Conservation (phyloP, 2,113 vertebrate genomes). For the Leptobrachium leishanense region DNA sequence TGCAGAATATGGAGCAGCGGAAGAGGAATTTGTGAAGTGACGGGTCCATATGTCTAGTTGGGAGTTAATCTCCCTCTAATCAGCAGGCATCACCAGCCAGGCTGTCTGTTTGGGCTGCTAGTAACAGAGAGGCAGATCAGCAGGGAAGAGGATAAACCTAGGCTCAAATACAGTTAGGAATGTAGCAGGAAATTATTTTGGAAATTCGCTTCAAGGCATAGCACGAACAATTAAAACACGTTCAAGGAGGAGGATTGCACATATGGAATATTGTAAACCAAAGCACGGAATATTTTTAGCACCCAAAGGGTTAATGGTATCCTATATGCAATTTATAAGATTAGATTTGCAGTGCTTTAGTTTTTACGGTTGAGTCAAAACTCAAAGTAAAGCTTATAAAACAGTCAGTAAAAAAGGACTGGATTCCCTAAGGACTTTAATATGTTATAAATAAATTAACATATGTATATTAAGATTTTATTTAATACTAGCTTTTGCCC, state of each 20-base stretch:
- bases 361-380: too few species aligned
- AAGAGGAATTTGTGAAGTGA: constrained; percentile 73
- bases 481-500: too few species aligned
- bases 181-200: constrained; percentile 79
- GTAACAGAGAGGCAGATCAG: constrained; percentile 78
- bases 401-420: too few species aligned
- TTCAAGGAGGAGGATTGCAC: neutral
- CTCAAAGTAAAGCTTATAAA: too few species aligned
- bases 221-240: constrained; percentile 59
- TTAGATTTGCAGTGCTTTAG: too few species aligned
- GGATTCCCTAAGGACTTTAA: too few species aligned
- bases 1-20: constrained; percentile 54
- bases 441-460: too few species aligned
- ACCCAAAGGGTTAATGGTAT: neutral
- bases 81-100: constrained; percentile 75
- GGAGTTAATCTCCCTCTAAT: constrained; percentile 72
- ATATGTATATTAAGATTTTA: too few species aligned
- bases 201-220: constrained; percentile 69
- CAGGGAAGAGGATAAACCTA: constrained; percentile 74
- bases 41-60: constrained; percentile 75
- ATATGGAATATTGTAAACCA: neutral
- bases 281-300: too few species aligned
- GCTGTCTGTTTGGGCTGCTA: constrained; percentile 76
- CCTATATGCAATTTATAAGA: too few species aligned
- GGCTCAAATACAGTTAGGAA: constrained; percentile 78